Evolutionary conservation across 2,797 vertebrate species (phyloP).

Genomic region (Todus mexicanus): DNA sequence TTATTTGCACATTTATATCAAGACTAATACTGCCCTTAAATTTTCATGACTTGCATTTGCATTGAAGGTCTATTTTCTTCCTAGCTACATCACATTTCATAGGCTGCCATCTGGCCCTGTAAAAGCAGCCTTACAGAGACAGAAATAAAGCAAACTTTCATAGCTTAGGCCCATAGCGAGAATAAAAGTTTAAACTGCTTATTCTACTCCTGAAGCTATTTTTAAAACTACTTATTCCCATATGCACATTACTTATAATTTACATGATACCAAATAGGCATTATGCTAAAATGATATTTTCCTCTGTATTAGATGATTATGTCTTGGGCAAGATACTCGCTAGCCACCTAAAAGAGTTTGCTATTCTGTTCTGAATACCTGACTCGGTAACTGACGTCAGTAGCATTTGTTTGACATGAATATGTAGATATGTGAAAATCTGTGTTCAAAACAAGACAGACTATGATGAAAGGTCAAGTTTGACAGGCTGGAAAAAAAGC

Average conservation of each 20-base stretch:
- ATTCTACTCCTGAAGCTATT: slow-evolving; percentile 1
- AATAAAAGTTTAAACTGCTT: not conserved
- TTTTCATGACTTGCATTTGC: not conserved
- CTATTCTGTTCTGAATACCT: not conserved
- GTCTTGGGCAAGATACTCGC: not conserved
- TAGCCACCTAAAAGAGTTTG: not conserved
- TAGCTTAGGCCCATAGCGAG: not conserved
- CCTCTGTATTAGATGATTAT: not conserved
- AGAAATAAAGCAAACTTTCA: not conserved
- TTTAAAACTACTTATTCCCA: not conserved
- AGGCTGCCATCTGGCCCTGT: not conserved
- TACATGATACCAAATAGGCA: not conserved
- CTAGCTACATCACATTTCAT: not conserved
- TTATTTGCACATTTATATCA: not conserved
- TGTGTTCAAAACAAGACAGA: not conserved
- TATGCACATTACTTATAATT: not conserved
- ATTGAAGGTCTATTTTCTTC: not conserved
- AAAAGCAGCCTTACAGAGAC: not conserved
- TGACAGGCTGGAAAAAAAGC: not conserved
- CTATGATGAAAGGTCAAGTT: slow-evolving; percentile 35
- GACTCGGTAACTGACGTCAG: not conserved
- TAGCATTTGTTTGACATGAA: not conserved
- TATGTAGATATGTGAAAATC: not conserved
- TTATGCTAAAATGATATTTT: slow-evolving; percentile 2
- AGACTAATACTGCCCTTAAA: not conserved